Evolutionary conservation across 2,888 invertebrate genomes (phyloP).

Genomic region (Heliconius hortense): DNA sequence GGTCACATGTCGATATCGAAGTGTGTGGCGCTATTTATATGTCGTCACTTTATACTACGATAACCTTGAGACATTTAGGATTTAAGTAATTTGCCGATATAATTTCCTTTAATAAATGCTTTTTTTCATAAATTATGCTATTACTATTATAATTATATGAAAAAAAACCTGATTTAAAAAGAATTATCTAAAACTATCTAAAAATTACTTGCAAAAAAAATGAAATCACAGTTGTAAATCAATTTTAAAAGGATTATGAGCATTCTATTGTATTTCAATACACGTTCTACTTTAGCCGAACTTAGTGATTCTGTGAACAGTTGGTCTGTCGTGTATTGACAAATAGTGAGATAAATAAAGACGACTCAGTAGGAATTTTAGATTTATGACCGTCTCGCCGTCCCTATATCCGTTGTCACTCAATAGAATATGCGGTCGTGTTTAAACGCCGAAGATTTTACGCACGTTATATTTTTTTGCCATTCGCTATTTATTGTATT

Average conservation of each 20-base stretch:
- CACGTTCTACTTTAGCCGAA: conserved; percentile 49
- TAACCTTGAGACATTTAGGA: conserved; percentile 14
- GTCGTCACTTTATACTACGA: conserved; percentile 56
- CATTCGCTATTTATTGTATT: not conserved
- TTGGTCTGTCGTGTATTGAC: conserved; percentile 52
- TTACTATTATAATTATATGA: no score
- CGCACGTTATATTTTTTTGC: conserved; percentile 16
- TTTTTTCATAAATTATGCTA: not conserved
- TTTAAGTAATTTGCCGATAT: not conserved
- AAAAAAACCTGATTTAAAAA: not conserved
- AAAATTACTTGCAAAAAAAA: not conserved
- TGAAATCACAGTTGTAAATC: conserved; percentile 57
- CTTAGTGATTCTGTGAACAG: conserved; percentile 48
- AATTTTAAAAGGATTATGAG: conserved; percentile 65
- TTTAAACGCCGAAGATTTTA: conserved; percentile 13
- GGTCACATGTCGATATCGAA: conserved; percentile 56
- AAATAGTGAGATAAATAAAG: conserved; percentile 54
- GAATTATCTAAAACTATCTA: not conserved
- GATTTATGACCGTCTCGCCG: conserved; percentile 56
- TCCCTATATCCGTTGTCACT: conserved; percentile 31
- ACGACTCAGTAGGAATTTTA: conserved; percentile 54
- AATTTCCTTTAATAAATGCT: not conserved
- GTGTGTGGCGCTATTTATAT: conserved; percentile 61
- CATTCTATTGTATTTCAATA: conserved; percentile 56
- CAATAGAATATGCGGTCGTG: conserved; percentile 26